Evolutionary conservation across 2,113 vertebrate species (phyloP).

Genomic region (Hippoglossus stenolepis): DNA sequence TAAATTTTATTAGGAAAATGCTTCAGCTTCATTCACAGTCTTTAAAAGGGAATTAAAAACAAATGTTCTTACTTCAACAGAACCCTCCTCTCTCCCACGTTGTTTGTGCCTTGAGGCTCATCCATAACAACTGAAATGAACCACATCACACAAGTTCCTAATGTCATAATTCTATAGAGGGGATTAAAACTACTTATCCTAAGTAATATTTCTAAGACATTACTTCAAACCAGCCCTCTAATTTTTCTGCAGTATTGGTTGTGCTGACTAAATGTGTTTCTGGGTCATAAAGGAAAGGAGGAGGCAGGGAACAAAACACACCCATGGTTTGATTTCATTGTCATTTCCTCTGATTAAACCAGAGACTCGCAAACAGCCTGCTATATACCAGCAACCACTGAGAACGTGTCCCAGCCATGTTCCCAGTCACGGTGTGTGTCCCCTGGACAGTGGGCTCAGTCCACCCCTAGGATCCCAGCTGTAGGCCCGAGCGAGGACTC

Average conservation of each 20-base stretch:
- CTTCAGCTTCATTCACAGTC: neutral
- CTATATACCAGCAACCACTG: slow-evolving; percentile 32
- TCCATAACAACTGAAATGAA: neutral
- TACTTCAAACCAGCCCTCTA: neutral
- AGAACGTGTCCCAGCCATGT: slow-evolving; percentile 50
- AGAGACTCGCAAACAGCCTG: slow-evolving; percentile 22
- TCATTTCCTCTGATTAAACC: slow-evolving; percentile 42
- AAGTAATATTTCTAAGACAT: slow-evolving; percentile 5
- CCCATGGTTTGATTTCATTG: slow-evolving; percentile 49
- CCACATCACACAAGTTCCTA: neutral
- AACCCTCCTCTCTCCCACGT: neutral
- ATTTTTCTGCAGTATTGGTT: slow-evolving; percentile 1
- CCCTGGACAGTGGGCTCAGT: slow-evolving; percentile 54
- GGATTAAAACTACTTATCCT: neutral
- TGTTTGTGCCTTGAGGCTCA: neutral
- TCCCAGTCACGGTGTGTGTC: slow-evolving; percentile 63
- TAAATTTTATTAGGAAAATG: neutral
- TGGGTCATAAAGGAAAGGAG: slow-evolving; percentile 40
- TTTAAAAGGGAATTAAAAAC: neutral
- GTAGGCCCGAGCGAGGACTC: slow-evolving; percentile 50
- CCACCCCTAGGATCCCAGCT: slow-evolving; percentile 62
- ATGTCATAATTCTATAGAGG: neutral
- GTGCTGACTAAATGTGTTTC: neutral
- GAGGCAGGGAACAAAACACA: slow-evolving; percentile 41
- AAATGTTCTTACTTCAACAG: too few species aligned